Base-by-base conservation (phyloP, 1,140 invertebrate species). In the Drosophila oshimai region DNA sequence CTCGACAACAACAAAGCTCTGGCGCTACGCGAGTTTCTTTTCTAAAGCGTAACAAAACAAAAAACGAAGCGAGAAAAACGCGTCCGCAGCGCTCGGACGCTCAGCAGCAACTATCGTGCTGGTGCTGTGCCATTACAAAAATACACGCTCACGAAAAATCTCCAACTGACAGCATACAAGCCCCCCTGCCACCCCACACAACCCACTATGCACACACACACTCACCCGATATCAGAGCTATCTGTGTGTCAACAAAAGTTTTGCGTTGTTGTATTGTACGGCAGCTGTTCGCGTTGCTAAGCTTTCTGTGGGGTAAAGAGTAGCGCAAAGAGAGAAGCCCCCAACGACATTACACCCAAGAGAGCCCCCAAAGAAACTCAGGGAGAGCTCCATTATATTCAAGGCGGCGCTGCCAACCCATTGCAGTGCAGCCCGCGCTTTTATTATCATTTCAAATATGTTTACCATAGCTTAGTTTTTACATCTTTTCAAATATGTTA, bases 81-180 rank as follows among this genome's bases (percentile, higher is more conserved):
- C 65, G 76, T 60, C 81, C 73, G 53, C 33, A 76, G 61, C 76
- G 81, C 53, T 71, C 39, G 47, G 64, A 74, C 73, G 69, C 81
- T 87, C 76, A 53, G 34, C 71, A 68, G 60, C 72, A 81, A 86
- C 80, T 80, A 76, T 84, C 71, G 69, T 42, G n/a, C n/a, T n/a
- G n/a, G n/a, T n/a, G n/a, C n/a, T n/a, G n/a, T n/a, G 37, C 69
- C 54, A 73, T 72, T 61, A 84, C 74, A 83, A 62, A 83, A 49
- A 57, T 20, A 54, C 44, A 55, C 20, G 46, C 46, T 45, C 31
- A 34, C 49, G 41, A 37, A 24, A 50, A 41, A 50, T 58, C 44
- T 45, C n/a, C 24, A 46, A 68, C 26, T n/a, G 44, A 24, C 55
- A 60, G 55, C 46, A 53, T 29, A 39, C 20, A 17, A 42, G 7